Conservation (phyloP, 2,888 invertebrate genomes). For the Drosophila nr. perissopoda region DNA sequence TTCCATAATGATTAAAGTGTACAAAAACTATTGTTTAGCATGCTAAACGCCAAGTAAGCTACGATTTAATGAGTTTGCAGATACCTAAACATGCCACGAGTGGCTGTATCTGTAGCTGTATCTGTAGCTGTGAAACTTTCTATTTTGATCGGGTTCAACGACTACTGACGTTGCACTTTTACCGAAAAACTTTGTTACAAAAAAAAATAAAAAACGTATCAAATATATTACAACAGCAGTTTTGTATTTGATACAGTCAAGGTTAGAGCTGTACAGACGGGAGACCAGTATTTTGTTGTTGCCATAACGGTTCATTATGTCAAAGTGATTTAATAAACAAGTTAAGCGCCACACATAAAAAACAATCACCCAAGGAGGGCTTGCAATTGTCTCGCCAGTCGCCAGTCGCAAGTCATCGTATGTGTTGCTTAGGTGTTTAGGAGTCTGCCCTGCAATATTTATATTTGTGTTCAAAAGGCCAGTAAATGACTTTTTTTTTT, state of each 20-base stretch:
- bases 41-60: constrained; percentile 47
- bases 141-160: constrained; percentile 73
- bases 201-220: constrained; percentile 38
- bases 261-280: constrained; percentile 54
- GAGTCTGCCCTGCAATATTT: constrained; percentile 23
- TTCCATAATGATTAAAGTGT: constrained; percentile 24
- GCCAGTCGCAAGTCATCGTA: constrained; percentile 16
- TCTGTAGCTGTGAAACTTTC: constrained; percentile 56
- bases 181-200: constrained; percentile 55
- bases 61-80: constrained; percentile 30
- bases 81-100: constrained; percentile 13
- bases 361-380: constrained; percentile 23
- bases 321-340: constrained; percentile 70
- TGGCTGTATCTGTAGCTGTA: constrained; percentile 2
- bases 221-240: constrained; percentile 58
- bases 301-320: constrained; percentile 78
- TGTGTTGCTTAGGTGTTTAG: constrained; percentile 6
- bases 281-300: constrained; percentile 32
- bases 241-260: constrained; percentile 55
- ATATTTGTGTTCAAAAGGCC: constrained; percentile 47
- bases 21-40: constrained; percentile 26
- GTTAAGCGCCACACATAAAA: constrained; percentile 13
- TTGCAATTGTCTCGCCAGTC: constrained; percentile 21
- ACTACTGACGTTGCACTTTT: constrained; percentile 76
- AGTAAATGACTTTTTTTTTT: constrained; percentile 38